Percentiles rank a stretch among this genome's conserved stretches.
Conservation (phyloP, 2,888 invertebrate species). For the Callimorpha dominula region DNA sequence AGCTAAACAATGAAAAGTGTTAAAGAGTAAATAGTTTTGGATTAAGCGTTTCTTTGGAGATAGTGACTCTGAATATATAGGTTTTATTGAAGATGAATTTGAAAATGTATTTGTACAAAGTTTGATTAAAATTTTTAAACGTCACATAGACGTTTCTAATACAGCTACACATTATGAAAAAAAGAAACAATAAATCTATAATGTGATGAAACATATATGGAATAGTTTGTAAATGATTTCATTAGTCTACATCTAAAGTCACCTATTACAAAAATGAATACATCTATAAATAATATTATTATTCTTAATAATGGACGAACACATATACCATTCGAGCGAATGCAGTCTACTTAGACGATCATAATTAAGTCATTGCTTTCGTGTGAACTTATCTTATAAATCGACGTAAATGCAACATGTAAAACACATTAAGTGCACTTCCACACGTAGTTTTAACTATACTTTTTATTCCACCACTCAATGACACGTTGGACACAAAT, state of each 20-base stretch:
- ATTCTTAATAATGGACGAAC: conserved; percentile 84
- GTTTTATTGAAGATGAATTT: conserved; percentile 52
- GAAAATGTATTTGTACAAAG: conserved; percentile 59
- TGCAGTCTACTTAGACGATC: conserved; percentile 83
- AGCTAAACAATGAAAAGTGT: conserved; percentile 73
- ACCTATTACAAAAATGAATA: conserved; percentile 77
- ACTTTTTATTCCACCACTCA: conserved; percentile 43
- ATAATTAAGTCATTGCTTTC: conserved; percentile 80
- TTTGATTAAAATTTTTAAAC: conserved; percentile 50
- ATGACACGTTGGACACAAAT: conserved; percentile 45
- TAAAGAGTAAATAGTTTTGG: conserved; percentile 62
- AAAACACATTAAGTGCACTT: conserved; percentile 67
- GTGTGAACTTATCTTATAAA: conserved; percentile 68
- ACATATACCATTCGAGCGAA: conserved; percentile 83
- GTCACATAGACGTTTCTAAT: conserved; percentile 36
- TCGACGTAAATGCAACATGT: conserved; percentile 80
- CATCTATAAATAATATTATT: conserved; percentile 77
- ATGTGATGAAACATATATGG: conserved; percentile 33
- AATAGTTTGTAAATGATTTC: conserved; percentile 52
- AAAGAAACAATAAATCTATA: conserved; percentile 36
- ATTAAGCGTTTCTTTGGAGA: conserved; percentile 63
- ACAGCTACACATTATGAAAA: conserved; percentile 36
- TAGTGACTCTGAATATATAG: conserved; percentile 63
- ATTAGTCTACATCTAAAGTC: conserved; percentile 62
- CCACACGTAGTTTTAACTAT: conserved; percentile 54